Conservation (phyloP, 2,113 vertebrate species). For the Machaerirhynchus nigripectus region DNA sequence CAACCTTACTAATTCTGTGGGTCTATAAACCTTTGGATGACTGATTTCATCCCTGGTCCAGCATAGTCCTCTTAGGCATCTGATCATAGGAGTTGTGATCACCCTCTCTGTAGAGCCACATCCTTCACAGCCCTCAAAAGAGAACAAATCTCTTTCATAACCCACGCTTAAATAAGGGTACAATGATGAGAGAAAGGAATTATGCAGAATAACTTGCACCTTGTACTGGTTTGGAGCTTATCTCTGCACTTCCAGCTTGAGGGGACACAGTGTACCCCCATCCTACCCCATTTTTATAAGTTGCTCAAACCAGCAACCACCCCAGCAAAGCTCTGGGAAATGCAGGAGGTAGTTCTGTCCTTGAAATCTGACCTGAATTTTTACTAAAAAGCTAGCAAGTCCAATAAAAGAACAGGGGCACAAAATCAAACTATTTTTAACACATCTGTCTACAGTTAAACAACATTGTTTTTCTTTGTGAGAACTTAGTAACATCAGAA, state of each 20-base stretch:
- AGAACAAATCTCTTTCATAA: background rate
- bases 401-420: background rate
- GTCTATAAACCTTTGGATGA: background rate
- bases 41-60: background rate
- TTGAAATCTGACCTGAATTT: background rate
- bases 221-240: background rate
- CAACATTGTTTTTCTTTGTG: constrained; percentile 15
- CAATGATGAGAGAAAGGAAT: background rate
- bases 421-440: background rate
- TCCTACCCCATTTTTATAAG: background rate
- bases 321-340: background rate
- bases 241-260: background rate
- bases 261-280: background rate
- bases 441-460: constrained; percentile 12
- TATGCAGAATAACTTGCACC: background rate
- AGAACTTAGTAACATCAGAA: constrained; percentile 30
- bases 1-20: background rate
- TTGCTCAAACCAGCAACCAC: background rate
- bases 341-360: background rate
- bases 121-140: background rate
- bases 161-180: background rate
- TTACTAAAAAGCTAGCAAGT: background rate
- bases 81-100: background rate
- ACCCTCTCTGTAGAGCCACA: background rate
- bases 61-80: background rate